Percentiles rank a stretch among this genome's conserved stretches.
phyloP scores from a whole-genome alignment of 2,888 invertebrate species.

The Heliconius ismenius region DNA sequence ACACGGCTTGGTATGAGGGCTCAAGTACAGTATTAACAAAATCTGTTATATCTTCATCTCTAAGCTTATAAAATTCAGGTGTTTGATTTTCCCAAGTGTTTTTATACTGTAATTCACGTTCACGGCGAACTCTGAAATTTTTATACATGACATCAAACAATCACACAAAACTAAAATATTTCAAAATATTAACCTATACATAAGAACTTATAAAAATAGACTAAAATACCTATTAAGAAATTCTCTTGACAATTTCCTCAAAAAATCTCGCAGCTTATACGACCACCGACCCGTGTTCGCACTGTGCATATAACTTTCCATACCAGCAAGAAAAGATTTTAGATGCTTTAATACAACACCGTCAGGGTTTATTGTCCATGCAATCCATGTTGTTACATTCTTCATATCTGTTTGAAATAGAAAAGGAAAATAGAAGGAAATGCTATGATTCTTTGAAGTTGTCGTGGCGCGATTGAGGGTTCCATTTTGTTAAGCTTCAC shows the following conservation, averaged over 20 bases:
- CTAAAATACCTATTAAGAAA: slow-evolving; percentile 81
- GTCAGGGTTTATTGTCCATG: slow-evolving; percentile 84
- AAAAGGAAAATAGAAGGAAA: slow-evolving; percentile 4
- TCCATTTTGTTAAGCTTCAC: background rate
- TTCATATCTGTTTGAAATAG: slow-evolving; percentile 61
- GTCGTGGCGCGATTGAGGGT: too few relatives aligned
- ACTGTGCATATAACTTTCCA: slow-evolving; percentile 94
- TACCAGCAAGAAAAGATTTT: slow-evolving; percentile 89
- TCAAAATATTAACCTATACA: background rate
- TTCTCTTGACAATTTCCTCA: slow-evolving; percentile 85
- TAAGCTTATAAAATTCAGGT: slow-evolving; percentile 86
- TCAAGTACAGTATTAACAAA: slow-evolving; percentile 90
- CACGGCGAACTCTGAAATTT: slow-evolving; percentile 81
- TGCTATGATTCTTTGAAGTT: too few relatives aligned
- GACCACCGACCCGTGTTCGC: slow-evolving; percentile 94
- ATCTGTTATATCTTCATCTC: slow-evolving; percentile 89
- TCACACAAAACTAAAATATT: background rate
- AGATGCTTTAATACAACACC: slow-evolving; percentile 87
- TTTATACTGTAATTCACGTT: slow-evolving; percentile 81
- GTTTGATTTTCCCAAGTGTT: slow-evolving; percentile 86
- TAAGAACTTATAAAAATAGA: background rate
- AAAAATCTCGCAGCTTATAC: slow-evolving; percentile 83
- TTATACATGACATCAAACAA: slow-evolving; percentile 29
- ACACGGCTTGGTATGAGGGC: slow-evolving; percentile 89
- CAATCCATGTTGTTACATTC: slow-evolving; percentile 82